phyloP scores from a whole-genome alignment of 2,888 invertebrate genomes.

The Melikaiella ostensackeni region DNA sequence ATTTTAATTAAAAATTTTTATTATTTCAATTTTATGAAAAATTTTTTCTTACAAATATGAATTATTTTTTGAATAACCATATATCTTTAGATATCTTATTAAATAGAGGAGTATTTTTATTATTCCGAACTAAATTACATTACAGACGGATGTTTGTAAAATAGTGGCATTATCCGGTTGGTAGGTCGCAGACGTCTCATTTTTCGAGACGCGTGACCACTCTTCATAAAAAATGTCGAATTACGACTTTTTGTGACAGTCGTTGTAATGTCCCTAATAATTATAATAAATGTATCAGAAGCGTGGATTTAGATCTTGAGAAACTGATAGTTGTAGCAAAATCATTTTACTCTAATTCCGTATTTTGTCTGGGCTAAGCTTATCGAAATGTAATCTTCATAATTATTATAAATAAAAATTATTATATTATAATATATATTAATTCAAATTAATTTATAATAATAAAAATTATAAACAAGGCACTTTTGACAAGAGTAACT shows the following conservation, averaged over 20 bases:
- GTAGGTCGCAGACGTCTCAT: not conserved
- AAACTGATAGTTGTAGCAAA: not conserved
- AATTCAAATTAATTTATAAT: too few species aligned
- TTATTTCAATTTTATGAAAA: too few species aligned
- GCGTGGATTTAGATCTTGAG: slow-evolving; percentile 1
- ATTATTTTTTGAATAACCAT: too few species aligned
- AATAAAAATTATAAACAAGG: too few species aligned
- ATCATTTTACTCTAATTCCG: not conserved
- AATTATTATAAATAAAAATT: too few species aligned
- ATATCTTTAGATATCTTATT: too few species aligned
- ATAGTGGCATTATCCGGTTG: not conserved
- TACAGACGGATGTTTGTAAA: not conserved
- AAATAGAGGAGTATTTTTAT: too few species aligned
- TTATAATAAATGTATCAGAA: not conserved
- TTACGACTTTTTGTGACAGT: not conserved
- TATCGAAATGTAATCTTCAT: slow-evolving; percentile 1
- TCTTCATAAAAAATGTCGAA: not conserved
- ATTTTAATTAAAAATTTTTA: too few species aligned
- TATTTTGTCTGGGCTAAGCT: not conserved
- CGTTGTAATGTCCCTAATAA: not conserved
- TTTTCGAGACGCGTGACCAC: not conserved
- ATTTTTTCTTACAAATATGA: too few species aligned
- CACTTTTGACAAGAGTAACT: too few species aligned
- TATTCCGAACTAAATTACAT: not conserved
- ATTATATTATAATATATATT: too few species aligned